Percentiles rank a stretch among this genome's conserved stretches.
These are phyloP conservation scores for Danaus melanippus DNA, from an alignment of 1,140 invertebrate genomes.

Conservation along the genomic window DNA sequence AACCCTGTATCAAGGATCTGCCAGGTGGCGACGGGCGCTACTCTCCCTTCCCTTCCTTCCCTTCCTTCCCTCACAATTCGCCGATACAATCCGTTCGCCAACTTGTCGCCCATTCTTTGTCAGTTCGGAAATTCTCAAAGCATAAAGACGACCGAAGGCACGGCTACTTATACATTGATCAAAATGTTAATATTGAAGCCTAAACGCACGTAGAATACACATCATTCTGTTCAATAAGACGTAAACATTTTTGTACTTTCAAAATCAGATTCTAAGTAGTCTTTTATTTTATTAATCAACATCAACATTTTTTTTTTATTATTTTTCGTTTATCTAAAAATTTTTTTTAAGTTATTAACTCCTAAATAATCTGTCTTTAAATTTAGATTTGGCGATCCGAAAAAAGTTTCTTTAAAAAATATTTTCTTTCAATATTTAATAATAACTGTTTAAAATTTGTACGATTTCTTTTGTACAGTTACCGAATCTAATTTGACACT, in stretches of 20 bases:
- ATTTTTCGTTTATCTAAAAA: slow-evolving; percentile 47
- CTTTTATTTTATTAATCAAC: slow-evolving; percentile 63
- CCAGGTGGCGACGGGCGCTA: slow-evolving; percentile 2
- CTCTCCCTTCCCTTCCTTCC: neutral
- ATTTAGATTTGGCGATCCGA: slow-evolving; percentile 70
- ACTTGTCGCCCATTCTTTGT: slow-evolving; percentile 29
- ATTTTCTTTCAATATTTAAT: slow-evolving; percentile 58
- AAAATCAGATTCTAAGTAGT: slow-evolving; percentile 68
- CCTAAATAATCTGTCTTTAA: slow-evolving; percentile 68
- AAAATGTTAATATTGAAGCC: slow-evolving; percentile 54
- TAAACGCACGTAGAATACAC: slow-evolving; percentile 65
- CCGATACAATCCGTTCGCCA: slow-evolving; percentile 26
- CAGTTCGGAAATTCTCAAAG: slow-evolving; percentile 40
- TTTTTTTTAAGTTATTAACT: slow-evolving; percentile 50
- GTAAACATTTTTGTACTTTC: slow-evolving; percentile 65
- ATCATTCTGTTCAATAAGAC: slow-evolving; percentile 58
- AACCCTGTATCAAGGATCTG: slow-evolving; percentile 14
- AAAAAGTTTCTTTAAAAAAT: slow-evolving; percentile 70
- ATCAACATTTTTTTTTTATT: slow-evolving; percentile 58
- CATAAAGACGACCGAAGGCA: slow-evolving; percentile 66
- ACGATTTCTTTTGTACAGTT: slow-evolving; percentile 69
- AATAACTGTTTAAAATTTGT: slow-evolving; percentile 71
- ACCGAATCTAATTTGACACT: slow-evolving; percentile 72
- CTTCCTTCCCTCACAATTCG: neutral
- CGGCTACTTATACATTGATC: slow-evolving; percentile 64